phyloP scores from a whole-genome alignment of 2,888 invertebrate species.

The Polylopha cassiicola region DNA sequence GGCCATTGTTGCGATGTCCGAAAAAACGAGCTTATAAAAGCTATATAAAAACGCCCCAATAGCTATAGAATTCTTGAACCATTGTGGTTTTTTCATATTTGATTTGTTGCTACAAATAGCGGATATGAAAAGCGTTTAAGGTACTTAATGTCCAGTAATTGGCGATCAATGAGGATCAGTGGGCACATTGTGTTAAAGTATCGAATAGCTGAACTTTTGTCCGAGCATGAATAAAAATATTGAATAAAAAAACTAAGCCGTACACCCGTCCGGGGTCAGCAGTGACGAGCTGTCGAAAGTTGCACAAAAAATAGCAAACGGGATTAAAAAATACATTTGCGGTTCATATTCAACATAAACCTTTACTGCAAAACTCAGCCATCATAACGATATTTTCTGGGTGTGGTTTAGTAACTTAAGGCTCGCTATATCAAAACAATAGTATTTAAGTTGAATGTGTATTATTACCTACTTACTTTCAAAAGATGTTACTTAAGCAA shows the following conservation, averaged over 20 bases:
- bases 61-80: constrained; percentile 60
- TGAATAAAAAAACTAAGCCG: constrained; percentile 50
- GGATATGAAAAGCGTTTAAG: constrained; percentile 71
- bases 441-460: no score
- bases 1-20: constrained; percentile 48
- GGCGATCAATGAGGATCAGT: constrained; percentile 78
- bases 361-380: no score
- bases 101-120: constrained; percentile 75
- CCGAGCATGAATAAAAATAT: constrained; percentile 51
- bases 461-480: constrained; percentile 14
- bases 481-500: constrained; percentile 43
- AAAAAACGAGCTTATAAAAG: constrained; percentile 57
- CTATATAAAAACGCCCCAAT: constrained; percentile 53
- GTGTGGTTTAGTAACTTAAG: no score
- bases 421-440: no score
- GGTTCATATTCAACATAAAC: no score
- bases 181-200: constrained; percentile 72
- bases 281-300: constrained; percentile 55
- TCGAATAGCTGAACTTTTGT: constrained; percentile 62
- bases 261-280: constrained; percentile 61
- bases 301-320: constrained; percentile 26
- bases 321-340: constrained; percentile 23
- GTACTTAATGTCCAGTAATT: constrained; percentile 78
- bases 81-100: constrained; percentile 65
- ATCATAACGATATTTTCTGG: no score